Evolutionary conservation across 1,140 invertebrate species (phyloP), one percentile per base, ranked within the genome.

Genomic region (Pteromalus puparum): DNA sequence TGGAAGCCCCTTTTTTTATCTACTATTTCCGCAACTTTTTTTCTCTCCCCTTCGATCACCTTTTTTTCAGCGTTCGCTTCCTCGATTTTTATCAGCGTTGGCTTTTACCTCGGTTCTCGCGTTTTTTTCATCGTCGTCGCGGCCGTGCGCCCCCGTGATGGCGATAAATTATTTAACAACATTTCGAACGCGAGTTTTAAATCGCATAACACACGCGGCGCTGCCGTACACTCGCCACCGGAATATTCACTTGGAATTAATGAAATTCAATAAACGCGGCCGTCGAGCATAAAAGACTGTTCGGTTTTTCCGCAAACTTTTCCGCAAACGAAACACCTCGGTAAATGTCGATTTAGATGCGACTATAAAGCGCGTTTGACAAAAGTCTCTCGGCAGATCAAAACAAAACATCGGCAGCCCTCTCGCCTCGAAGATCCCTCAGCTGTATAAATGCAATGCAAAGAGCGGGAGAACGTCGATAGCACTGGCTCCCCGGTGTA

Each of bases 1-100:
- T 53, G 13, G 48, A 53, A 53, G 48, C 53, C 46, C 15, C 53
- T 83, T 83, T 83, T 83, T 84, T 84, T 84, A 84, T 79, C 76
- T 84, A 74, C 61, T 68, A 74, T 79, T 84, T 84, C 48, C 76
- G 82, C 48, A 70, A 74, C 48, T 53, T n/a, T 70, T 78, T 78
- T 74, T 1, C 21, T 10, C 72, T 24, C 30, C 26, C n/a, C 15
- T 82, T 38, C 48, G 48, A 24, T 65, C 30, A 53, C 7, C 73
- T 83, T 77, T 83, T 81, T 77, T 73, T 26, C 30, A 21, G 12
- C 46, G 18, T 65, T 21, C 74, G 46, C 53, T 48, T 46, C 28
- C 46, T 7, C 81, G 81, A 83, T 83, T 68, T 83, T 76, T 83
- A 77, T 83, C 74, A 74, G 3, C 74, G 38, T 70, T 67, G 28